Evolutionary conservation across 2,888 invertebrate species (phyloP).

Genomic region (Homarus gammarus): DNA sequence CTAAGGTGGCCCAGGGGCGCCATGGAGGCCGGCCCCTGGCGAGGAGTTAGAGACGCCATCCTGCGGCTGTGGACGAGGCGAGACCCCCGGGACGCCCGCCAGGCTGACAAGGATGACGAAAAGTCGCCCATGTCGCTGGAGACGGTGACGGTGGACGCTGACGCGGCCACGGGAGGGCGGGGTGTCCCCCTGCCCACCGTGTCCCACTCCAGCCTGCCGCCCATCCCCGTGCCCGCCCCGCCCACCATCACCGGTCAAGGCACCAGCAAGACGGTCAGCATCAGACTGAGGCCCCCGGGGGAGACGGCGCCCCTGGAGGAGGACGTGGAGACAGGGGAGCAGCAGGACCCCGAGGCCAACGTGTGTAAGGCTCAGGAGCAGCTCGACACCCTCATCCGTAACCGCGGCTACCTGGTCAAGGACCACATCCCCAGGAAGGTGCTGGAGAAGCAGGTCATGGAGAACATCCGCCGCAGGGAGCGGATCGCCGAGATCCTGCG

Average conservation of each 20-base stretch:
- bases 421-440: constrained; percentile 71
- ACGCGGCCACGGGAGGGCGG: constrained; percentile 2
- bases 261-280: background rate
- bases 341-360: background rate
- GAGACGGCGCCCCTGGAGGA: constrained; percentile 2
- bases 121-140: constrained; percentile 14
- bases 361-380: constrained; percentile 60
- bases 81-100: constrained; percentile 14
- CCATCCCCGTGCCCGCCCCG: constrained; percentile 34
- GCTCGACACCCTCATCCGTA: constrained; percentile 66
- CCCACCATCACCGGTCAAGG: constrained; percentile 20
- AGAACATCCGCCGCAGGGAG: constrained; percentile 73
- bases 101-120: constrained; percentile 18
- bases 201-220: constrained; percentile 23
- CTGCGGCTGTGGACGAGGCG: constrained; percentile 60
- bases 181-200: constrained; percentile 17
- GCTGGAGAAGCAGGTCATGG: constrained; percentile 72
- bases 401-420: constrained; percentile 70
- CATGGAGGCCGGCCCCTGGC: constrained; percentile 65
- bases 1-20: constrained; percentile 34
- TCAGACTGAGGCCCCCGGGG: constrained; percentile 9
- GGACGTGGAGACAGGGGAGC: background rate
- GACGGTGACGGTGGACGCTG: constrained; percentile 31
- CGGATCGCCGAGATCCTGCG: constrained; percentile 70
- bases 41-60: constrained; percentile 55